phyloP scores from a whole-genome alignment of 2,797 vertebrate species.

The Orientallactaga sibirica region DNA sequence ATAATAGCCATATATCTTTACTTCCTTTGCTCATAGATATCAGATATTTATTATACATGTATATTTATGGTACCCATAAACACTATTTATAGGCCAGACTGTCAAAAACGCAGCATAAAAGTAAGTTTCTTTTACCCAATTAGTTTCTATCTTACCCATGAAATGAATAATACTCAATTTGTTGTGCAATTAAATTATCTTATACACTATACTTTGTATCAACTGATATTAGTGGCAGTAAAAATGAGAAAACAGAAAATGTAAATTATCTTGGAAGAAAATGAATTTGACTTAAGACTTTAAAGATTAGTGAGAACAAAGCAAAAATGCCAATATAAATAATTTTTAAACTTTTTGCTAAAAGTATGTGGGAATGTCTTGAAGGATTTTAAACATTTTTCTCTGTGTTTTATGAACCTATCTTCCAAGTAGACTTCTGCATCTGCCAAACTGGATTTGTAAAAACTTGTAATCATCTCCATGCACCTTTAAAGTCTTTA shows the following conservation, averaged over 20 bases:
- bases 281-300: not conserved
- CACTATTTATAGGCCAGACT: not conserved
- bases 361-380: not conserved
- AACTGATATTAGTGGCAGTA: not conserved
- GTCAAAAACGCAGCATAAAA: not conserved
- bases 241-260: not conserved
- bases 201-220: not conserved
- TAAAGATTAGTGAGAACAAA: not conserved
- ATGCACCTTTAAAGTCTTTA: too few relatives aligned
- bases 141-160: not conserved
- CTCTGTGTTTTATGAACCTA: not conserved
- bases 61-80: not conserved
- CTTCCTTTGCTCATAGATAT: not conserved
- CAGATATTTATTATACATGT: slow-evolving; percentile 17
- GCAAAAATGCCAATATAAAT: not conserved
- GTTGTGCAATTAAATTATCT: not conserved
- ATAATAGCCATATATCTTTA: not conserved
- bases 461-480: too few relatives aligned
- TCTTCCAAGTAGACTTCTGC: too few relatives aligned
- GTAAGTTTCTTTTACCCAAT: not conserved
- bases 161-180: not conserved
- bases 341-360: not conserved
- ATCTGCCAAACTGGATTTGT: too few relatives aligned
- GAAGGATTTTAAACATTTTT: not conserved
- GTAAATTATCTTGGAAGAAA: not conserved